Evolutionary conservation across 1,140 invertebrate species (phyloP).

Genomic region (Phymorhynchus buccinoides): DNA sequence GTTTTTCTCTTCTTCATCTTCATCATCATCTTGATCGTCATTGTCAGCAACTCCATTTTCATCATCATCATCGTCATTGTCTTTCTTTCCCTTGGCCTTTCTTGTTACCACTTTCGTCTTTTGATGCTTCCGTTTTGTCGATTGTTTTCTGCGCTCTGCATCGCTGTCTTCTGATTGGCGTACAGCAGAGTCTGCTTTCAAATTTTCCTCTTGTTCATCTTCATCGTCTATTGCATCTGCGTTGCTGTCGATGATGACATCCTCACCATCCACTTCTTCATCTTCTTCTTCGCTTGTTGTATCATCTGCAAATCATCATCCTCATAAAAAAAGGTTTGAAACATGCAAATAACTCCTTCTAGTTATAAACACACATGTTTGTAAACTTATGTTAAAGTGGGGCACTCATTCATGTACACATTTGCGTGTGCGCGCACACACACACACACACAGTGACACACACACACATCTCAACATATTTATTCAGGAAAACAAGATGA

Average conservation of each 20-base stretch:
- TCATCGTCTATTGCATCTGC: constrained; percentile 36
- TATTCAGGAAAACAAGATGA: no score
- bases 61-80: constrained; percentile 54
- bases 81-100: constrained; percentile 53
- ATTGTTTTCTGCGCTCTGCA: constrained; percentile 8
- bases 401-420: neutral
- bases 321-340: no score
- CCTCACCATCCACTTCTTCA: constrained; percentile 15
- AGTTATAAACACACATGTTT: neutral
- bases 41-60: constrained; percentile 41
- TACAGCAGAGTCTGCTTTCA: constrained; percentile 52
- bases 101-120: constrained; percentile 33
- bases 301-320: constrained; percentile 15
- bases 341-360: no score
- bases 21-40: constrained; percentile 47
- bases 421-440: neutral
- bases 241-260: neutral
- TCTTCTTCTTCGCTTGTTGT: constrained; percentile 36
- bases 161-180: constrained; percentile 41
- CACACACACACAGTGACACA: constrained; percentile 8
- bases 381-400: neutral
- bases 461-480: neutral
- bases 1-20: constrained; percentile 42
- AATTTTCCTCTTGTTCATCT: constrained; percentile 26
- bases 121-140: constrained; percentile 28